Percentiles rank a stretch among this genome's conserved stretches.
Evolutionary conservation across 2,797 vertebrate species (phyloP).

Genomic region (Masticophis lateralis): DNA sequence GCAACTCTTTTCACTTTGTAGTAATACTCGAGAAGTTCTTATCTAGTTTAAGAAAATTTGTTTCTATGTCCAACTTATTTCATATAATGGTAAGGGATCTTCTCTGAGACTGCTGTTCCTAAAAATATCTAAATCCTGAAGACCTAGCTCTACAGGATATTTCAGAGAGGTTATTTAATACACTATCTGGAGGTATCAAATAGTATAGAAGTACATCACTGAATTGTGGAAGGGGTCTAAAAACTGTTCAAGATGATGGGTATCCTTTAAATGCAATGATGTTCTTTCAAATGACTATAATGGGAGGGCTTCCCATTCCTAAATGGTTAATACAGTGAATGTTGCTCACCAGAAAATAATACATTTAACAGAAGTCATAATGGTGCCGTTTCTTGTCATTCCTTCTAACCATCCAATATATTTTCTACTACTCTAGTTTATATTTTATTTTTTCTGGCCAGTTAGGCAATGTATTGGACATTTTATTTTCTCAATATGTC

Average conservation of each 20-base stretch:
- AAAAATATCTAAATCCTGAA: background rate
- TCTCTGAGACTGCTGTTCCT: background rate
- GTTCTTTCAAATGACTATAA: background rate
- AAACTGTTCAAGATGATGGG: background rate
- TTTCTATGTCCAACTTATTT: background rate
- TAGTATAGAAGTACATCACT: background rate
- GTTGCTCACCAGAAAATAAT: background rate
- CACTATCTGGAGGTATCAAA: background rate
- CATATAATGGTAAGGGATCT: background rate
- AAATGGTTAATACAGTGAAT: background rate
- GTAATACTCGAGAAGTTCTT: background rate
- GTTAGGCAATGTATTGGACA: background rate
- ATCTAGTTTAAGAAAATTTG: background rate
- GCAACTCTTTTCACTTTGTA: background rate
- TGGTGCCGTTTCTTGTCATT: background rate
- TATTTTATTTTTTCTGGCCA: background rate
- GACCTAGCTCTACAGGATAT: background rate
- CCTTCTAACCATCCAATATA: background rate
- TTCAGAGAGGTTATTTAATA: background rate
- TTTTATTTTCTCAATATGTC: background rate
- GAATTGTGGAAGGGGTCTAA: background rate
- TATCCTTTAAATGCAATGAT: background rate
- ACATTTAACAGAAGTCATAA: background rate
- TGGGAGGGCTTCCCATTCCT: background rate
- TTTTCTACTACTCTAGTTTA: background rate